phyloP scores from a whole-genome alignment of 1,140 invertebrate genomes.

The Artemia franciscana region DNA sequence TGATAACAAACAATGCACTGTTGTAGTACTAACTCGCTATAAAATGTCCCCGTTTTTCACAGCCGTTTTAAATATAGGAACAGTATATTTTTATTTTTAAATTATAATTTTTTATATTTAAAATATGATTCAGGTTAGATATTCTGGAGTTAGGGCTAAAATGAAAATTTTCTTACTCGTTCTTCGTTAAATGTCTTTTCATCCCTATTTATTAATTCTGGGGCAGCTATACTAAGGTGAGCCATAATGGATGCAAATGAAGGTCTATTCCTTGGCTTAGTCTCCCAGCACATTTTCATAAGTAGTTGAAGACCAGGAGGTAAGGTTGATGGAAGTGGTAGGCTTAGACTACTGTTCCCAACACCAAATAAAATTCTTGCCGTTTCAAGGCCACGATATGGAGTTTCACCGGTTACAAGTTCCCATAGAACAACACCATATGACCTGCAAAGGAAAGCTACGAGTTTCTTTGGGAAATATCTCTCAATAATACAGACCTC shows the following conservation, averaged over 20 bases:
- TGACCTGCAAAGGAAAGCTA: constrained; percentile 35
- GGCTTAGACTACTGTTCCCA: constrained; percentile 65
- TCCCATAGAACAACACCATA: constrained; percentile 96
- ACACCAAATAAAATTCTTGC: constrained; percentile 95
- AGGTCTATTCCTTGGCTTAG: constrained; percentile 72
- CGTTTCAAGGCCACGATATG: constrained; percentile 87
- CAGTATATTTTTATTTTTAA: background rate
- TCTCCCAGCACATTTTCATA: constrained; percentile 75
- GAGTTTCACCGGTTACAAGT: constrained; percentile 77
- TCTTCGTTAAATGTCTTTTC: constrained; percentile 28
- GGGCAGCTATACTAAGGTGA: constrained; percentile 61
- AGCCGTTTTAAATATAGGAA: background rate
- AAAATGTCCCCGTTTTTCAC: background rate
- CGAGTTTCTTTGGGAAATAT: too few relatives aligned
- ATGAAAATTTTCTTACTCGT: background rate
- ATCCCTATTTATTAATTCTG: constrained; percentile 40
- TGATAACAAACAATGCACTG: background rate
- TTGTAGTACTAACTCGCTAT: background rate
- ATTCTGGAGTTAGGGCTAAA: background rate
- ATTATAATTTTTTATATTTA: background rate
- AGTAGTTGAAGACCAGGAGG: constrained; percentile 58
- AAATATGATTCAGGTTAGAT: background rate
- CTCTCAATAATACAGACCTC: too few relatives aligned
- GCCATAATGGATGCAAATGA: constrained; percentile 79
- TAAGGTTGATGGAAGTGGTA: constrained; percentile 72